Base-by-base conservation (phyloP, 2,797 vertebrate species). In the Enteromius radiatus region DNA sequence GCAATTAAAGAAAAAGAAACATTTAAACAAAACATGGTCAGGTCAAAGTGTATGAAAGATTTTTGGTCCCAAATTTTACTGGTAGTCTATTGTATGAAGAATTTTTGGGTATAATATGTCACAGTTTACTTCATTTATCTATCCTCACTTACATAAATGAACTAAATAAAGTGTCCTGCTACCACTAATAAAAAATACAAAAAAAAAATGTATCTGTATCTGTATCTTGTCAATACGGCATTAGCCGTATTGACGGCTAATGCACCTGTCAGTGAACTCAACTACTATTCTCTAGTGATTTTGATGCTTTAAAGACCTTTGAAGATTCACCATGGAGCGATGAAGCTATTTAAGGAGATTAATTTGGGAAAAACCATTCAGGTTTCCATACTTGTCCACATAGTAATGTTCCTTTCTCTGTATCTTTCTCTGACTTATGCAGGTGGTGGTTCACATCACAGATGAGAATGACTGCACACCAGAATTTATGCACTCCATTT, bases 381-480 rank as follows among this genome's bases (percentile, higher is more conserved):
- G 31, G 28, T 61, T 64, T 6, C 26, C 21, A 47, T n/a, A 31
- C 49, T 77, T 65, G 28, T 67, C 15, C 23, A 19, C 21, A 19
- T 33, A 67, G 10, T 59, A n/a, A 61, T 23, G 3, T 31, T 45
- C 49, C 38, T 31, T 15, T 68, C 38, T 83, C 17, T 76, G 56
- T 49, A 14, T 43, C 4, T n/a, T 31, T 68, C 14, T 76, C 10
- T 14, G 12, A 61, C 61, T 61, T 74, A 85, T 87, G 15, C 90
- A 97, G 97, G 95, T 96, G 5, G 81, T 94, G 47, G 92, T 97
- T 45, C 95, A 96, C 74, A 93, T 97, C 71, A 95, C 90, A 0
- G 97, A 98, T 0, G 95, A 96, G 84, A 97, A 97, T 0, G 97
- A 98, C 92, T 98, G 97, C 89, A 95, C 94, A 2, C 97, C 97